phyloP scores from a whole-genome alignment of 2,797 vertebrate genomes.

The Threskiornis aethiopicus region DNA sequence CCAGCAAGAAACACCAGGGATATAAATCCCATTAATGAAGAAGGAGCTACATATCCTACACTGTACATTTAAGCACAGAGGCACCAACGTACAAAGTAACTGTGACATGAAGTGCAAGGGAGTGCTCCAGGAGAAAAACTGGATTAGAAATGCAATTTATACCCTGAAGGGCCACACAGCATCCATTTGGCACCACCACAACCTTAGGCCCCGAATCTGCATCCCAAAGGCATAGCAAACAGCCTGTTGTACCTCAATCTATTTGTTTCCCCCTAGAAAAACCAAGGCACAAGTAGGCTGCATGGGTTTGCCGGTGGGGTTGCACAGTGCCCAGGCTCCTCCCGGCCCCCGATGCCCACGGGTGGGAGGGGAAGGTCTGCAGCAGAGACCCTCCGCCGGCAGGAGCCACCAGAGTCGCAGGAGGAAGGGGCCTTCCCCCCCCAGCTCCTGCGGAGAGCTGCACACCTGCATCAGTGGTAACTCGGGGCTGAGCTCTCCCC shows the following conservation, averaged over 20 bases:
- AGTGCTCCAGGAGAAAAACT: not conserved
- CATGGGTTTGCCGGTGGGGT: rapidly evolving
- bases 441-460: rapidly evolving
- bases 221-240: not conserved
- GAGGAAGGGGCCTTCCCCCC: no score
- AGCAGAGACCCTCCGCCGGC: not conserved
- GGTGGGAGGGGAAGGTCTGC: not conserved
- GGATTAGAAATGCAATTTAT: not conserved
- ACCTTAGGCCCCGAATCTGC: rapidly evolving
- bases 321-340: not conserved
- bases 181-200: rapidly evolving
- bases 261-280: rapidly evolving
- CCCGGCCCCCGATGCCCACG: rapidly evolving
- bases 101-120: not conserved
- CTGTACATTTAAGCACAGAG: not conserved
- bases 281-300: rapidly evolving
- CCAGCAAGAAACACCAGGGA: not conserved
- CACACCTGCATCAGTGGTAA: not conserved
- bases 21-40: not conserved
- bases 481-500: not conserved
- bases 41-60: not conserved
- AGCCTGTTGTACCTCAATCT: not conserved
- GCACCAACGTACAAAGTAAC: not conserved
- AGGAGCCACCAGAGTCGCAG: not conserved
- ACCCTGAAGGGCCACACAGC: not conserved